Evolutionary conservation across 1,140 invertebrate species (phyloP), one percentile per base, ranked within the genome.

Genomic region (Portunus trituberculatus): DNA sequence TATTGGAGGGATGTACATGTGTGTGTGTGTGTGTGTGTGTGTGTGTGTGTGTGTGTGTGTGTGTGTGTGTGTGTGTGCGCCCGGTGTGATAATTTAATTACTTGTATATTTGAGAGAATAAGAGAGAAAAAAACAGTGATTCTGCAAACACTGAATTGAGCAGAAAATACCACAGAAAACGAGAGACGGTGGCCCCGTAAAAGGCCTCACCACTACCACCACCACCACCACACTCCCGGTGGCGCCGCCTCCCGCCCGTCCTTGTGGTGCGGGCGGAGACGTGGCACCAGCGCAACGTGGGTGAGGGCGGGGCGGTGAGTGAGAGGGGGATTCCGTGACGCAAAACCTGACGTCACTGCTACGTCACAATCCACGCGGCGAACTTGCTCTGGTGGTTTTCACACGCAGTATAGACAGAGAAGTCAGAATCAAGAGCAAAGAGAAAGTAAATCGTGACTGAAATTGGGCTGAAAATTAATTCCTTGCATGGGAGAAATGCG

Each of bases 161-260:
- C 25, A 25, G 20, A 76, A 76, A 0, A 2, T 0, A 7, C 67
- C 6, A 76, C 67, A 76, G 67, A 76, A 76, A 76, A 76, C 67
- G 67, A 76, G 67, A n/a, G 2, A 25, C 6, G 67, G 67, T 25
- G 16, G 12, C 20, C 67, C 67, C 67, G 67, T 76, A 76, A 76
- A 76, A 76, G 67, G 67, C 67, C 67, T 76, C 67, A 76, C 67
- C 67, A n/a, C 67, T 25, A 76, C 67, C 67, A n/a, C 67, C 67
- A 76, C 67, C 67, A n/a, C 67, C 52, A 59, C 52, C 52, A 59
- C 12, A 39, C 39, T 39, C 39, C 1, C 39, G 1, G 1, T 39
- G 39, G 2, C 52, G 52, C 39, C 39, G 39, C 39, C 67, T n/a
- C 20, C 25, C 67, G 20, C 67, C 20, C 67, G 67, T 12, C 67